Evolutionary conservation across 2,113 vertebrate genomes (phyloP).

Genomic region (Azemiops feae): DNA sequence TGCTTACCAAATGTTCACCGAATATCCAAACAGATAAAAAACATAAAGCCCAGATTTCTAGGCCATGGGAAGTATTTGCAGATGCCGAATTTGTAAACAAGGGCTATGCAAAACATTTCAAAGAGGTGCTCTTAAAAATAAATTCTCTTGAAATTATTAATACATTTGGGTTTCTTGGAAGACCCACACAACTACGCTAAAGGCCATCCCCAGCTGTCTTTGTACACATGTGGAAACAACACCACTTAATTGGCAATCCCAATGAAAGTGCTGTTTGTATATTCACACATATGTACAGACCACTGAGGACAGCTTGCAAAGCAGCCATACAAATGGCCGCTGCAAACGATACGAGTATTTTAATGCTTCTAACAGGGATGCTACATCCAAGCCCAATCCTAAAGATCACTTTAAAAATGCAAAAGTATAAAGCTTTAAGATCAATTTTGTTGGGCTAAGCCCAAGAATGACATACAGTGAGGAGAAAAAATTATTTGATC

Average conservation of each 20-base stretch:
- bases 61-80: neutral
- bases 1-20: neutral
- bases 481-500: too few relatives aligned
- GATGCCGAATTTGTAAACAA: neutral
- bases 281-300: neutral
- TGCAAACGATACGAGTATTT: too few relatives aligned
- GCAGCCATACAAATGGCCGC: too few relatives aligned
- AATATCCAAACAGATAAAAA: neutral
- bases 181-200: neutral
- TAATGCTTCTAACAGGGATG: too few relatives aligned
- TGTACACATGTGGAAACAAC: neutral
- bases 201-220: neutral
- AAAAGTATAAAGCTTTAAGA: too few relatives aligned
- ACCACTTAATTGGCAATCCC: neutral
- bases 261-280: neutral
- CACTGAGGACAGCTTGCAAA: too few relatives aligned
- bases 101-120: neutral
- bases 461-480: too few relatives aligned
- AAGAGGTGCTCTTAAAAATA: neutral
- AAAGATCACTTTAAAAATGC: too few relatives aligned
- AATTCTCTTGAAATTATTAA: neutral
- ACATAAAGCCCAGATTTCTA: neutral
- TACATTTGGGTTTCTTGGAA: neutral
- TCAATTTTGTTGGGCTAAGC: too few relatives aligned
- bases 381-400: too few relatives aligned